Evolutionary conservation across 2,888 invertebrate genomes (phyloP).

Genomic region (Parasteatoda lunata): DNA sequence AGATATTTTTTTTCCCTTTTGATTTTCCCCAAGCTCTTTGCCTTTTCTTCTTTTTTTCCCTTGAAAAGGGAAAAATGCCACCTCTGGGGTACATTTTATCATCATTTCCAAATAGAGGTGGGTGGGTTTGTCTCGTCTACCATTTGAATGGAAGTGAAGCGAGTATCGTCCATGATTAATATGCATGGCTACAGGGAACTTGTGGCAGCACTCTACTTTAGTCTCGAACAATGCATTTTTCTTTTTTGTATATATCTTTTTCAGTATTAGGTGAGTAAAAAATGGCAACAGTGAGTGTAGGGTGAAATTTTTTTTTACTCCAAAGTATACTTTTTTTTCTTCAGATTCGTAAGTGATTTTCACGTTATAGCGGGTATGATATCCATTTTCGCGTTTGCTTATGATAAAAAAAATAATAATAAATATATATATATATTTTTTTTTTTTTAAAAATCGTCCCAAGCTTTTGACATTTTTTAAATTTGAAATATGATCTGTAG

Average conservation of each 20-base stretch:
- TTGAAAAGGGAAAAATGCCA: slow-evolving; percentile 29
- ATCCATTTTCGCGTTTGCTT: too few species aligned
- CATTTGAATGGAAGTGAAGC: not conserved
- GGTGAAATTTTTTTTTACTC: not conserved
- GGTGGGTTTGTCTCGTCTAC: not conserved
- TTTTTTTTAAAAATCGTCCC: too few species aligned
- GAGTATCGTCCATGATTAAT: slow-evolving; percentile 47
- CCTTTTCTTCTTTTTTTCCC: not conserved
- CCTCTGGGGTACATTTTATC: slow-evolving; percentile 58
- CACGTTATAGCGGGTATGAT: not conserved
- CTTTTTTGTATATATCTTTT: not conserved
- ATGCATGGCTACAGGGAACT: slow-evolving; percentile 30
- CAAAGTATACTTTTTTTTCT: not conserved
- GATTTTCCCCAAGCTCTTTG: not conserved
- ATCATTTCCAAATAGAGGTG: slow-evolving; percentile 33
- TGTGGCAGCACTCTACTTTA: not conserved
- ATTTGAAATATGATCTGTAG: too few species aligned
- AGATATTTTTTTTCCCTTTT: not conserved
- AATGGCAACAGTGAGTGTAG: not conserved
- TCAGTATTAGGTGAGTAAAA: not conserved
- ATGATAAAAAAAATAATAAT: too few species aligned
- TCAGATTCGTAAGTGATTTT: not conserved
- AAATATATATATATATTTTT: too few species aligned
- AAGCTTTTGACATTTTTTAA: too few species aligned
- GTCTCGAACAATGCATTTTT: slow-evolving; percentile 15